phyloP scores from a whole-genome alignment of 2,888 invertebrate species.

The Apantesis nais region DNA sequence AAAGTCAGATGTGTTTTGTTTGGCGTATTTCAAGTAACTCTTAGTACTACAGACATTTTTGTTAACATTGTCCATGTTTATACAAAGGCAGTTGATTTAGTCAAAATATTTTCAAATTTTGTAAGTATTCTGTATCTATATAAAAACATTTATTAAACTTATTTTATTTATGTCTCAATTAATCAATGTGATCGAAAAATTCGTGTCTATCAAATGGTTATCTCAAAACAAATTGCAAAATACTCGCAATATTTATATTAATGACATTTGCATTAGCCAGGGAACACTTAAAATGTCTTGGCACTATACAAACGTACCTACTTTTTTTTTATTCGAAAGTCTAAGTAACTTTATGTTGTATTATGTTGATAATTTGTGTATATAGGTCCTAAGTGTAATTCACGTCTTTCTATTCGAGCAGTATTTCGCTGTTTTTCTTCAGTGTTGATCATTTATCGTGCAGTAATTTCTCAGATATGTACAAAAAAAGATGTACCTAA shows the following conservation, averaged over 20 bases:
- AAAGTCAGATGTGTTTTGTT: too few species aligned
- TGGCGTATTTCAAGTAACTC: too few species aligned
- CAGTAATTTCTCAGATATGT: not conserved
- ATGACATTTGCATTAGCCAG: conserved; percentile 31
- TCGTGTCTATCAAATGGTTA: conserved; percentile 7
- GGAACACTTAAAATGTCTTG: too few species aligned
- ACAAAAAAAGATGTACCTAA: not conserved
- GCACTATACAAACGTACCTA: too few species aligned
- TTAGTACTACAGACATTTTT: too few species aligned
- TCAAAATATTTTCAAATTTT: too few species aligned
- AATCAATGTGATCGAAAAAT: conserved; percentile 6
- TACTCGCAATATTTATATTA: conserved; percentile 24
- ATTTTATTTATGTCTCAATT: not conserved
- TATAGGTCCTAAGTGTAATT: conserved; percentile 2
- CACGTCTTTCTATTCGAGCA: not conserved
- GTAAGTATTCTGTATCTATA: fast-evolving
- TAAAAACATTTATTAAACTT: not conserved
- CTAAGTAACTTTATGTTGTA: too few species aligned
- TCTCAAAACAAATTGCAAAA: conserved; percentile 31
- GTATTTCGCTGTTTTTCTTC: not conserved
- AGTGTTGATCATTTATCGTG: too few species aligned
- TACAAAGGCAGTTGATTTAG: too few species aligned
- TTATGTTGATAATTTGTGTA: conserved; percentile 14
- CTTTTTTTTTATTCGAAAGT: too few species aligned
- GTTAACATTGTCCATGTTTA: too few species aligned